Conservation (phyloP, 2,113 vertebrate species). For the Calyptomena viridis region DNA sequence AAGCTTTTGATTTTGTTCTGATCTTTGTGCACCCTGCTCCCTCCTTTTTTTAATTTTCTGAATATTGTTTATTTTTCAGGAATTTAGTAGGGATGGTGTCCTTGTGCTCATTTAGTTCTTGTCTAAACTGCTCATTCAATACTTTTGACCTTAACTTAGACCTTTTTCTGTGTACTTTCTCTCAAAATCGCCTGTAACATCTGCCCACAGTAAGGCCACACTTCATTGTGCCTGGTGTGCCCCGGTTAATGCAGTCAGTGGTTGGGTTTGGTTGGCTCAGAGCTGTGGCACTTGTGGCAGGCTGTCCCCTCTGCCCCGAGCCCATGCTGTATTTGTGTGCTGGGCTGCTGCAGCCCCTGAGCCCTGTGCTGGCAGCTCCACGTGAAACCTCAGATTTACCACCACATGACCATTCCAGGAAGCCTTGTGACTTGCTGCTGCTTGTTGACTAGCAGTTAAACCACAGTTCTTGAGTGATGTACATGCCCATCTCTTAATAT, state of each 20-base stretch:
- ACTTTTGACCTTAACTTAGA: too few species aligned
- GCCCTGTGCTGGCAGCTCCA: background rate
- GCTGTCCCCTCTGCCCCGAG: background rate
- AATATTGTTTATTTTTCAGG: background rate
- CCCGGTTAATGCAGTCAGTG: accelerated
- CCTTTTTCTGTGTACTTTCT: accelerated
- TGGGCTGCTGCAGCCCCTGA: background rate
- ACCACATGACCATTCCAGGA: background rate
- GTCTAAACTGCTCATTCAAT: background rate
- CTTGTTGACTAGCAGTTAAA: constrained; percentile 47
- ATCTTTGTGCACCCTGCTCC: background rate
- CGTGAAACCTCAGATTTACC: background rate
- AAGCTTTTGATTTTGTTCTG: background rate
- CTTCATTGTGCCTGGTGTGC: background rate
- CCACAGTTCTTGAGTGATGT: background rate
- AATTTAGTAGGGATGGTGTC: background rate
- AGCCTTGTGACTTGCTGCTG: background rate
- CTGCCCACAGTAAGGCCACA: accelerated
- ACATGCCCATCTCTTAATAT: background rate
- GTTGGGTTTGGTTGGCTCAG: background rate
- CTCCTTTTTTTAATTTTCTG: background rate
- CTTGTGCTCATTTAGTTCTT: background rate
- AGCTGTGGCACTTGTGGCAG: accelerated
- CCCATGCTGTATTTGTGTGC: background rate
- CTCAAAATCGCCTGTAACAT: accelerated